These are phyloP conservation scores for Tor tambroides DNA, from an alignment of 2,113 vertebrate species.

Conservation along the genomic window DNA sequence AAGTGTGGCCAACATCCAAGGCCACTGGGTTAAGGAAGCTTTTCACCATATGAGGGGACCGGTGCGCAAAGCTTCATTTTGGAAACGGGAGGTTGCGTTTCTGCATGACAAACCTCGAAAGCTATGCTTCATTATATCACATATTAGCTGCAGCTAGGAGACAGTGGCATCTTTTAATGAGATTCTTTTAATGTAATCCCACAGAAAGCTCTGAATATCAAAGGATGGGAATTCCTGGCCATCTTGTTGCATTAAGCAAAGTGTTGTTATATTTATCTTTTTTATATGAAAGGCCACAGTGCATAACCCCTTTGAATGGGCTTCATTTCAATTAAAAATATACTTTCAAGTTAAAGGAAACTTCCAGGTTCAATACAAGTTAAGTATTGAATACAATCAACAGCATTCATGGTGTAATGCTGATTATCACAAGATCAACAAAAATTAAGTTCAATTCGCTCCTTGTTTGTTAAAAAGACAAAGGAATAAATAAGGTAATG, in stretches of 20 bases:
- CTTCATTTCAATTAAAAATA: neutral
- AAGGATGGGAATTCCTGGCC: neutral
- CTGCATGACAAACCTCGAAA: slow-evolving; percentile 22
- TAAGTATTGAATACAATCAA: no score
- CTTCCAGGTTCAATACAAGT: neutral
- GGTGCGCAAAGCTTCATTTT: slow-evolving; percentile 57
- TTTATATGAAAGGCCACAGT: neutral
- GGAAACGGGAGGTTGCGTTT: slow-evolving; percentile 15
- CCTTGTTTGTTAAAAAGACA: no score
- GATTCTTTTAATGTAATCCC: slow-evolving; percentile 11
- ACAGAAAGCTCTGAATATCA: slow-evolving; percentile 1
- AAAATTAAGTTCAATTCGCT: no score
- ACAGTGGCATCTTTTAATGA: slow-evolving; percentile 23
- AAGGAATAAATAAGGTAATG: no score
- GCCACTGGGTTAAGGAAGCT: slow-evolving; percentile 52
- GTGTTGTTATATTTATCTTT: neutral
- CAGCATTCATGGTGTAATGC: no score
- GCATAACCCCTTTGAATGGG: neutral
- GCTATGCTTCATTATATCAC: slow-evolving; percentile 3
- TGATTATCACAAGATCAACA: no score
- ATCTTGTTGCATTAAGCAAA: slow-evolving; percentile 1
- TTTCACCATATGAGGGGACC: slow-evolving; percentile 29
- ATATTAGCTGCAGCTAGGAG: neutral
- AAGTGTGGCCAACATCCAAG: slow-evolving; percentile 56
- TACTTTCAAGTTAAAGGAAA: neutral